phyloP scores from a whole-genome alignment of 2,797 vertebrate genomes.

The Chloroceryle inda region DNA sequence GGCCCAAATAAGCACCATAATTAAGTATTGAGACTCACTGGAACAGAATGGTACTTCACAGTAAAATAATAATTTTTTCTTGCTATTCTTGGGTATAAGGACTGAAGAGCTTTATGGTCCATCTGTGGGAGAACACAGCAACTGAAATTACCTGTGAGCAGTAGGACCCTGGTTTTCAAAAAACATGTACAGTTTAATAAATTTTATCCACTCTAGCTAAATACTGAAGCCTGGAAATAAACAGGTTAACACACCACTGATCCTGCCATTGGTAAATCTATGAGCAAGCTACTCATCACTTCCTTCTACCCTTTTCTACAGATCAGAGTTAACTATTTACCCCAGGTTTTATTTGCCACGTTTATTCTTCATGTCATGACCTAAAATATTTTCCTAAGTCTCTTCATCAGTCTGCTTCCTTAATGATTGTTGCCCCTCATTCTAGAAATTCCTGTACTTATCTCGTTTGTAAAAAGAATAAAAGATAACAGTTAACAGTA shows the following conservation, averaged over 20 bases:
- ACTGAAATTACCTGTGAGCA: background rate
- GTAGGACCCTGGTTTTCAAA: background rate
- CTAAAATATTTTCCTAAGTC: background rate
- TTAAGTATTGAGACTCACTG: background rate
- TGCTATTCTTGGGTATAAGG: background rate
- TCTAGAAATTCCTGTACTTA: background rate
- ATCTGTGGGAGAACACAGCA: background rate
- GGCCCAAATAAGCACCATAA: background rate
- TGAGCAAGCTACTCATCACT: background rate
- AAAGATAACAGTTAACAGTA: background rate
- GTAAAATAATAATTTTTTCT: background rate
- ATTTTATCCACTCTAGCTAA: background rate
- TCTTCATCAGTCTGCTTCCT: background rate
- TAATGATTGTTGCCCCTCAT: background rate
- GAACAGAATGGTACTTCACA: background rate
- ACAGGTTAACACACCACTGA: background rate
- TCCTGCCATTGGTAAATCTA: background rate
- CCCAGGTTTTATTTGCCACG: background rate
- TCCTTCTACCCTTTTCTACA: background rate
- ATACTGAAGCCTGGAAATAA: background rate
- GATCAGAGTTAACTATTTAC: background rate
- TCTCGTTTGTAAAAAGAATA: background rate
- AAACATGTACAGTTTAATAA: background rate
- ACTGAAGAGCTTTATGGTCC: background rate
- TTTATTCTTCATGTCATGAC: background rate